A percentile compares a stretch with the other conserved stretches of the same genome.
phyloP scores from a whole-genome alignment of 2,888 invertebrate species.

The Busseola fusca region DNA sequence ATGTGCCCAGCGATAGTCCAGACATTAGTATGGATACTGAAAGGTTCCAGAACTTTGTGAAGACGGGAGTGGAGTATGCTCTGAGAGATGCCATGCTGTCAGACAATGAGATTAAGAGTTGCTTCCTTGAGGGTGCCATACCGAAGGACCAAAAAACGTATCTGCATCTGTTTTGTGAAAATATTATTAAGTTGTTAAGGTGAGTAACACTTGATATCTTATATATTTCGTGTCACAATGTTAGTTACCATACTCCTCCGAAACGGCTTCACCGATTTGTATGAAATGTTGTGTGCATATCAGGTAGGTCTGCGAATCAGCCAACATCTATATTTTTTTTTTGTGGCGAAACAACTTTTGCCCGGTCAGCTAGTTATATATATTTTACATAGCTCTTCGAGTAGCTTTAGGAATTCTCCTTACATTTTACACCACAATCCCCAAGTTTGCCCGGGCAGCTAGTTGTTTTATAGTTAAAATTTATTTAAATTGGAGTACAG shows the following conservation, averaged over 20 bases:
- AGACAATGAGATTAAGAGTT: constrained; percentile 79
- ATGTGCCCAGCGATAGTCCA: constrained; percentile 77
- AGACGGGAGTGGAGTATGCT: constrained; percentile 82
- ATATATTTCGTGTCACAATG: too few relatives aligned
- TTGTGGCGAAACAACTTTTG: too few relatives aligned
- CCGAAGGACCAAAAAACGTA: constrained; percentile 82
- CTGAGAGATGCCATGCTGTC: constrained; percentile 80
- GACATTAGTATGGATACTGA: constrained; percentile 81
- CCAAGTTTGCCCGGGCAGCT: too few relatives aligned
- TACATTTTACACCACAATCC: too few relatives aligned
- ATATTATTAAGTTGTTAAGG: constrained; percentile 83
- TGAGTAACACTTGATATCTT: constrained; percentile 58
- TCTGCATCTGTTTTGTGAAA: constrained; percentile 81
- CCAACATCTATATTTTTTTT: too few relatives aligned
- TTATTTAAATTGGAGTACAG: not conserved
- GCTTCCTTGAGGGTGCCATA: constrained; percentile 73
- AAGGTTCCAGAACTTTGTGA: constrained; percentile 78
- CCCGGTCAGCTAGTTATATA: too few relatives aligned
- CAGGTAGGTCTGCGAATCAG: too few relatives aligned
- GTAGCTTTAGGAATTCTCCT: too few relatives aligned
- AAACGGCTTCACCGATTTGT: too few relatives aligned
- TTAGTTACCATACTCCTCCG: too few relatives aligned
- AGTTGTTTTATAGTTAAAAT: not conserved
- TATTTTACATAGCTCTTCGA: too few relatives aligned
- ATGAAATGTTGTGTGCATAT: too few relatives aligned